Evolutionary conservation across 1,140 invertebrate species (phyloP).

Genomic region (Lamellibrachia luymesi): DNA sequence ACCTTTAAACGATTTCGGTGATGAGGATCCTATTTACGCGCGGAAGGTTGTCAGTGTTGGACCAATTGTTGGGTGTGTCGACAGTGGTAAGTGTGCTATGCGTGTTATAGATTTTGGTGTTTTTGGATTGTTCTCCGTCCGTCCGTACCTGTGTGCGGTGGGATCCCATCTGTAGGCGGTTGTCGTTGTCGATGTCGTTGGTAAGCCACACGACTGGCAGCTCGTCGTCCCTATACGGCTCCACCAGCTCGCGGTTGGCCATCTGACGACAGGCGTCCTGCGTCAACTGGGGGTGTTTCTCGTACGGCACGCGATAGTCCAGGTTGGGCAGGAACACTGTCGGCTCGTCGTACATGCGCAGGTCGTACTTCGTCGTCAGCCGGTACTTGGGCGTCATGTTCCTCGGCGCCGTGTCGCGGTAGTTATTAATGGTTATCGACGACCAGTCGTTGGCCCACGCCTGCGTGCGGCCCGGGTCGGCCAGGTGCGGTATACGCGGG

Average conservation of each 20-base stretch:
- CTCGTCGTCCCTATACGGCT: neutral
- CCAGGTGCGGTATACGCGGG: neutral
- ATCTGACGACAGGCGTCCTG: neutral
- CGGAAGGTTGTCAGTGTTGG: no score
- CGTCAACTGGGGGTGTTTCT: neutral
- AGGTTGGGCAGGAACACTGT: neutral
- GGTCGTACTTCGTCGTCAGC: neutral
- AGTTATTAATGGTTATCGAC: neutral
- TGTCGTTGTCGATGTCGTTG: neutral
- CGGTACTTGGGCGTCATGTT: neutral
- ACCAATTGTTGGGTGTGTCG: no score
- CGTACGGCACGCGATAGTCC: neutral
- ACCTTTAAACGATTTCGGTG: no score
- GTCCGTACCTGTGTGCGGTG: neutral
- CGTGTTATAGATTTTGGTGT: no score
- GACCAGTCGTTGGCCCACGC: neutral
- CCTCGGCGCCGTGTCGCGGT: neutral
- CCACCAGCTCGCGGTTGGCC: neutral
- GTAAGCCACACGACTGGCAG: neutral
- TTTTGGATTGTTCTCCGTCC: neutral
- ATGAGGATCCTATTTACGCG: no score
- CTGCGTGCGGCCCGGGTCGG: neutral
- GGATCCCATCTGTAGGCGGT: neutral
- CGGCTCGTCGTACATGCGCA: neutral
- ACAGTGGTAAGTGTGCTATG: no score